These are phyloP conservation scores for Plusia festucae DNA, from an alignment of 2,888 invertebrate genomes.

Conservation along the genomic window DNA sequence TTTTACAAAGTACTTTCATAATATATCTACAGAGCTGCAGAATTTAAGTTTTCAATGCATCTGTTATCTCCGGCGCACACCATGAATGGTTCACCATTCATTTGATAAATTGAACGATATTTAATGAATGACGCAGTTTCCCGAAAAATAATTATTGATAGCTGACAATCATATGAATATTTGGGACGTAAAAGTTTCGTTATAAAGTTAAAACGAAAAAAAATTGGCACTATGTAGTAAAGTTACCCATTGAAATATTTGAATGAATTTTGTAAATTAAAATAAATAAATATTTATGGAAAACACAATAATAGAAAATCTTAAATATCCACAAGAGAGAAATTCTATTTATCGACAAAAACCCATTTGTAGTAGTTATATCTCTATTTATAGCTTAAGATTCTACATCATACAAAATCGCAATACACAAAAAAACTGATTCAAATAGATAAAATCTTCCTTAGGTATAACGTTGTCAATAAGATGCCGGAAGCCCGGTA, in stretches of 20 bases:
- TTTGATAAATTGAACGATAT: conserved; percentile 34
- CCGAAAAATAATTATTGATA: conserved; percentile 13
- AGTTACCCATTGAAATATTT: no score
- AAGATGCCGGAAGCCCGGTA: conserved; percentile 32
- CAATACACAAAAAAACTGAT: conserved; percentile 28
- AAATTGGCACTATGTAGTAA: no score
- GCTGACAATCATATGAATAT: conserved; percentile 7
- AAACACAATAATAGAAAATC: no score
- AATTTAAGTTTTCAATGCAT: background rate
- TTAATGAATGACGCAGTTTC: background rate
- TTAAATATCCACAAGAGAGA: no score
- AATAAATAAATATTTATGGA: no score
- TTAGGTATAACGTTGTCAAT: conserved; percentile 47
- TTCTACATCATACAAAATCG: no score
- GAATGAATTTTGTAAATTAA: no score
- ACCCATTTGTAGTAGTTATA: no score
- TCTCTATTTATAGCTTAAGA: no score
- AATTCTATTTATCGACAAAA: no score
- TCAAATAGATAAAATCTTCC: conserved; percentile 19
- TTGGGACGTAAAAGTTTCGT: background rate
- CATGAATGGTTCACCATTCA: conserved; percentile 18
- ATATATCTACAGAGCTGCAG: background rate
- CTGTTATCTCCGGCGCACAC: conserved; percentile 6
- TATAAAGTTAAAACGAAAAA: background rate
- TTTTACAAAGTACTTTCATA: background rate